Base-by-base conservation (phyloP, 2,113 vertebrate genomes). In the Lophochroa leadbeateri region DNA sequence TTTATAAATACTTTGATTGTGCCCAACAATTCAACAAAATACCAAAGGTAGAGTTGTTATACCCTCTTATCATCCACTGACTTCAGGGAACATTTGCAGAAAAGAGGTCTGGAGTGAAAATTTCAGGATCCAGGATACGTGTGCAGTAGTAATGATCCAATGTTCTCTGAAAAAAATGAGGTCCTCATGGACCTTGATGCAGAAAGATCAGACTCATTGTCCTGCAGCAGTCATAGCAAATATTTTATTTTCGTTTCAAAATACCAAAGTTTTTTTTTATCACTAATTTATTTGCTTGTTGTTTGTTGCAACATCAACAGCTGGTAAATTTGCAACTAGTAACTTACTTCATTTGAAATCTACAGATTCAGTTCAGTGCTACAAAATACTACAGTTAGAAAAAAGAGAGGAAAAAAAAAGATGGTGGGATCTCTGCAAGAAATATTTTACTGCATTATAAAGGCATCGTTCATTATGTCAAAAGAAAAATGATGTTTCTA, bases 401-500 rank as follows among this genome's bases (percentile, higher is more conserved):
- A 86, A 9, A 76, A 63, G 4, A 9, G 47, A 8, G 4, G 9
- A 14, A 61, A 17, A 60, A 69, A 61, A 70, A 67, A 41, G 2
- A 13, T 17, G 17, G 3, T 39, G 4, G 4, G 1, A 78, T 55
- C 23, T 68, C 35, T 43, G 28, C 7, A 75, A 75, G 23, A 75
- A 60, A 68, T 78, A 78, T 57, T 92, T 82, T 61, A 61, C 81
- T 9, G 5, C 63, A 25, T 57, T 79, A 37, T 16, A 61, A 19
- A 75, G 18, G 35, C 7, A 68, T 17, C 0, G 0, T 52, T 84
- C 52, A 76, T 69, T 87, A 89, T 43, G 60, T 72, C 49, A 87
- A 85, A 78, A 92, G 74, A 85, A 95, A 96, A 90, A 94, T 46
- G 90, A 65, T 80, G 19, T 52, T 94, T 91, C 69, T 61, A 52